These are phyloP conservation scores for Netelia inedita DNA, from an alignment of 2,888 invertebrate species.

Conservation along the genomic window DNA sequence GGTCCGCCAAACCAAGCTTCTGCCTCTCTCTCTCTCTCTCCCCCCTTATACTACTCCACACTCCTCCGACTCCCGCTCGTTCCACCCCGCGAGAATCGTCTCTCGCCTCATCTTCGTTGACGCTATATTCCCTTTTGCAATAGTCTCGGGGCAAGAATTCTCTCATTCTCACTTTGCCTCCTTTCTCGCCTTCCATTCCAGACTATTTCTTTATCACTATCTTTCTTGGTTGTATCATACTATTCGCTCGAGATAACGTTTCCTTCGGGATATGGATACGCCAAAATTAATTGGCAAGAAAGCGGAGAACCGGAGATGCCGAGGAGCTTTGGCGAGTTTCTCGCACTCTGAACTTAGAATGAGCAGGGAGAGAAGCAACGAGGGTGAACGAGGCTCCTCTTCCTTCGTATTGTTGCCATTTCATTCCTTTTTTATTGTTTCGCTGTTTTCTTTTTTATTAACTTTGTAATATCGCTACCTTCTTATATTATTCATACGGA, in stretches of 20 bases:
- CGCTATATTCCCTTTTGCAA: slow-evolving; percentile 42
- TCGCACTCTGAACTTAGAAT: slow-evolving; percentile 41
- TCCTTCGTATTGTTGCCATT: slow-evolving; percentile 30
- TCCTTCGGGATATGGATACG: slow-evolving; percentile 74
- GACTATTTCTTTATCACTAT: slow-evolving; percentile 66
- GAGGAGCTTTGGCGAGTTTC: slow-evolving; percentile 55
- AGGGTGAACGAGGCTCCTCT: slow-evolving; percentile 52
- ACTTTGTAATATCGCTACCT: slow-evolving; percentile 34
- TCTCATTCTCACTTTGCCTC: slow-evolving; percentile 50
- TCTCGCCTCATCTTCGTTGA: slow-evolving; percentile 30
- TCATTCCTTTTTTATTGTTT: slow-evolving; percentile 33
- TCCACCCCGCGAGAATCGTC: not conserved
- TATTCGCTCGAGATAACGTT: slow-evolving; percentile 63
- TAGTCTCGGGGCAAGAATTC: slow-evolving; percentile 60
- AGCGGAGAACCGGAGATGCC: slow-evolving; percentile 52
- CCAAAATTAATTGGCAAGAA: slow-evolving; percentile 75
- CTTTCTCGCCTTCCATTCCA: slow-evolving; percentile 37
- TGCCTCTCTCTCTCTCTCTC: slow-evolving; percentile 31
- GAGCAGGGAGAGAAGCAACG: slow-evolving; percentile 40
- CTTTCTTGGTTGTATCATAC: slow-evolving; percentile 63
- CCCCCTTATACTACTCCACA: slow-evolving; percentile 28
- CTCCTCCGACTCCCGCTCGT: slow-evolving; percentile 38
- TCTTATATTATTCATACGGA: slow-evolving; percentile 40
- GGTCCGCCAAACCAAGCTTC: slow-evolving; percentile 57
- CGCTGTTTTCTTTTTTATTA: not conserved